Evolutionary conservation across 2,113 vertebrate species (phyloP), one percentile per base, ranked within the genome.

Genomic region (Callithrix jacchus): DNA sequence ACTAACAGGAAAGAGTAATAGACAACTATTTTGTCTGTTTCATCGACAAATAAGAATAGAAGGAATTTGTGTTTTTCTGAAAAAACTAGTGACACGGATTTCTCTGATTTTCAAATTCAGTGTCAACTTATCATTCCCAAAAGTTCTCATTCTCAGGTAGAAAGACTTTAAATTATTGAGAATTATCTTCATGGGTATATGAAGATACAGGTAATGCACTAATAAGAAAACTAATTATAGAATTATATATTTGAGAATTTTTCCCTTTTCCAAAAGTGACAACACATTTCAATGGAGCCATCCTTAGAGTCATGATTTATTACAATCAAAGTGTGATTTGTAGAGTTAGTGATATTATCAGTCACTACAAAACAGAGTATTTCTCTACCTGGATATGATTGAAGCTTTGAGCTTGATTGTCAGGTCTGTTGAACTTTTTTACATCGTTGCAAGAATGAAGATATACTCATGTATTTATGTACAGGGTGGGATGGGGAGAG

Each of bases 91-190:
- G 23, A 90, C 96, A 94, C 25, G 73, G 35, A 91, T 93, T 83
- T 73, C 52, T 40, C 5, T 77, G 14, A 87, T 81, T 58, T 96
- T 85, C 7, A 3, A 80, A 89, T 45, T 76, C 49, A 76, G 3
- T 86, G 32, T 13, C 61, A 73, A 91, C 37, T 87, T 23, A 73
- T 74, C 47, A 80, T 82, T 81, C 49, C 42, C 52, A 89, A 82
- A 93, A 64, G 9, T 35, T 84, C 68, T 80, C 30, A 64, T 64
- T 94, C 20, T 77, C 76, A 87, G 8, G 21, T 87, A 16, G 9
- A 82, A 87, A 95, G 42, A 58, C 3, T 91, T 95, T 84, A 92
- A 79, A 97, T n/a, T 56, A 58, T 76, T 95, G 45, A 76, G 37
- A 96, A 88, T 82, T 80, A 91, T 61, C 45, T 77, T 90, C 58